These are phyloP conservation scores for Urosaurus nigricauda DNA, from an alignment of 2,797 vertebrate genomes.

Conservation along the genomic window DNA sequence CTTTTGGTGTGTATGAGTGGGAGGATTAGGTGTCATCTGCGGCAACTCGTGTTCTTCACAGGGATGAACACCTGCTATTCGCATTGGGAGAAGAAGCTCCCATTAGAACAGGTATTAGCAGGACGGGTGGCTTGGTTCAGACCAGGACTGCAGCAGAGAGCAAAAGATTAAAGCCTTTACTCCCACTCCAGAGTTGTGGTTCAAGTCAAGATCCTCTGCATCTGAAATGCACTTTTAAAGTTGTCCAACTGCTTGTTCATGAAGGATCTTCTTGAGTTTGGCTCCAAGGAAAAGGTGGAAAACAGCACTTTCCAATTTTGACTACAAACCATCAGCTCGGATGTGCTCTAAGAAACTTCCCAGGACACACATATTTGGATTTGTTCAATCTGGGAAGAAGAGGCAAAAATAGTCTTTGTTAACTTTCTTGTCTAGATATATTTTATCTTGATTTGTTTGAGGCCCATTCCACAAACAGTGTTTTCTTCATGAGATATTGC, in stretches of 20 bases:
- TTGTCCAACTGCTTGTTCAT: not conserved
- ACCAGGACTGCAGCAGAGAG: not conserved
- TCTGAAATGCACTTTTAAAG: not conserved
- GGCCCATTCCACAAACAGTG: too few relatives aligned
- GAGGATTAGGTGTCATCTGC: not conserved
- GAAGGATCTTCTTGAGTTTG: not conserved
- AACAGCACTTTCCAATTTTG: not conserved
- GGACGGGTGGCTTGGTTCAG: too few relatives aligned
- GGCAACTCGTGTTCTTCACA: not conserved
- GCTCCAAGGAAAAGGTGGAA: not conserved
- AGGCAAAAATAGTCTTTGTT: not conserved
- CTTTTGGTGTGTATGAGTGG: not conserved
- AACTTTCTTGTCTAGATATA: not conserved
- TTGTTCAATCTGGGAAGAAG: not conserved
- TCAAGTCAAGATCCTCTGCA: not conserved
- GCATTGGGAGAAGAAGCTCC: too few relatives aligned
- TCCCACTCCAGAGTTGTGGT: not conserved
- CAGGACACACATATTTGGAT: too few relatives aligned
- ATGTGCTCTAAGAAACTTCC: not conserved
- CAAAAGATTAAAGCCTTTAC: not conserved
- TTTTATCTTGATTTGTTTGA: not conserved
- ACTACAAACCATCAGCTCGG: not conserved
- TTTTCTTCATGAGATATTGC: too few relatives aligned
- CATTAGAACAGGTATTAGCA: too few relatives aligned
- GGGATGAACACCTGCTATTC: not conserved